Percentiles rank a stretch among this genome's conserved stretches.
Conservation (phyloP, 2,888 invertebrate genomes). For the Scelioninae gen. 2 region DNA sequence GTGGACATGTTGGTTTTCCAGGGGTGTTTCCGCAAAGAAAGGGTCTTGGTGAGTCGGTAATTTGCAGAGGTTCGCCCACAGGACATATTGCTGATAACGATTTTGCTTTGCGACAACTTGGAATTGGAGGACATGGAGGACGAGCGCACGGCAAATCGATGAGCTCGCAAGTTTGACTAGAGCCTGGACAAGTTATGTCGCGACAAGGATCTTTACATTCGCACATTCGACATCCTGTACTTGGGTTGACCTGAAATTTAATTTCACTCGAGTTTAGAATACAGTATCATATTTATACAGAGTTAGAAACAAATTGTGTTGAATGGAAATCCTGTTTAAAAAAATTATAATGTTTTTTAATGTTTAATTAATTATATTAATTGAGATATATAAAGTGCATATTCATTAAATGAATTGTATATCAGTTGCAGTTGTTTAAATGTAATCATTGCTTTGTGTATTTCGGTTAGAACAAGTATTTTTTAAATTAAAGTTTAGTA, state of each 20-base stretch:
- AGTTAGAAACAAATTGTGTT: too few relatives aligned
- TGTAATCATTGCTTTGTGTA: too few relatives aligned
- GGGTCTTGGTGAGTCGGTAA: constrained; percentile 82
- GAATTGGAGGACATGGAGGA: constrained; percentile 89
- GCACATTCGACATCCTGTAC: constrained; percentile 85
- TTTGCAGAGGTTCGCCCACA: constrained; percentile 77
- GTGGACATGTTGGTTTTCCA: constrained; percentile 90
- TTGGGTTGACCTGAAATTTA: constrained; percentile 67
- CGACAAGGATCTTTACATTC: constrained; percentile 89
- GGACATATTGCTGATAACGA: constrained; percentile 85
- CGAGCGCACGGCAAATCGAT: constrained; percentile 86
- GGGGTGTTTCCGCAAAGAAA: constrained; percentile 88
- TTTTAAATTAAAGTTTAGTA: too few relatives aligned
- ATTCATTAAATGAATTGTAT: too few relatives aligned
- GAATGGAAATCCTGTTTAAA: too few relatives aligned
- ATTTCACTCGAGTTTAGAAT: background rate
- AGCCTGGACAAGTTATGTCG: constrained; percentile 84
- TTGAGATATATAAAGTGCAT: too few relatives aligned
- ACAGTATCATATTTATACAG: background rate
- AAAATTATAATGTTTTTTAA: too few relatives aligned
- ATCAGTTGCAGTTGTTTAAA: too few relatives aligned
- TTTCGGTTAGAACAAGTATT: too few relatives aligned
- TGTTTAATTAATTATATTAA: too few relatives aligned
- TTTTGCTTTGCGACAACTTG: constrained; percentile 88
- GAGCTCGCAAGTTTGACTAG: constrained; percentile 83